Base-by-base conservation (phyloP, 2,113 vertebrate species). In the Lepidothrix coronata region DNA sequence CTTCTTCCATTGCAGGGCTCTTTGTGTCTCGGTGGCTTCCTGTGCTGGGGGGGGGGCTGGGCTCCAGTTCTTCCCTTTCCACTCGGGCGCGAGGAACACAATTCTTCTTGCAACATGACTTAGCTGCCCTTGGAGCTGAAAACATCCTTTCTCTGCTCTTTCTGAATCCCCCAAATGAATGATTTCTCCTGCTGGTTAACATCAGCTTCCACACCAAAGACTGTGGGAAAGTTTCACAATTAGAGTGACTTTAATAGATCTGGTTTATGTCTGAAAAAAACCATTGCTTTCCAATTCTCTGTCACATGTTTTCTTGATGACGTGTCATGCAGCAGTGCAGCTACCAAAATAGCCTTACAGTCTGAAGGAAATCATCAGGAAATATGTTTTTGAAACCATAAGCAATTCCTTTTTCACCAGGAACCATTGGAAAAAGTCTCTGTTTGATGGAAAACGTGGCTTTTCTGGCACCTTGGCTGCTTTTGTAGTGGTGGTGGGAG, bases 21-120 rank as follows among this genome's bases (percentile, higher is more conserved):
- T 95, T 90, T 97, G 92, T 96, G 93, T 95, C 93, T 96, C 41
- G 0, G 62, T 75, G 80, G 88, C 58, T 97, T 97, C 96, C 95
- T 96, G 95, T 95, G 76, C 80, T 9, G 58, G 55, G 49, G 51
- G 49, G 66, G 62, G 54, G 81, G 71, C 41, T 8, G 2, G 83
- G 66, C 80, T 93, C 70, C 76, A 81, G 63, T 74, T 84, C 81
- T 94, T 96, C 91, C 87, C 76, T 78, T 96, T 66, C 88, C 84
- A 91, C 75, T 61, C n/a, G 63, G 72, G 58, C 46, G 61, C 0
- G 19, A 85, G 76, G 39, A 93, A 66, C 20, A 0, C 58, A 33
- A 13, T 93, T 94, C 72, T 91, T 75, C 72, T 91, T 23, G 10
- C 88, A 61, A 66, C 62, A 0, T 15, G 0, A 71, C 74, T 89